phyloP scores from a whole-genome alignment of 2,797 vertebrate species.

The Luscinia megarhynchos region DNA sequence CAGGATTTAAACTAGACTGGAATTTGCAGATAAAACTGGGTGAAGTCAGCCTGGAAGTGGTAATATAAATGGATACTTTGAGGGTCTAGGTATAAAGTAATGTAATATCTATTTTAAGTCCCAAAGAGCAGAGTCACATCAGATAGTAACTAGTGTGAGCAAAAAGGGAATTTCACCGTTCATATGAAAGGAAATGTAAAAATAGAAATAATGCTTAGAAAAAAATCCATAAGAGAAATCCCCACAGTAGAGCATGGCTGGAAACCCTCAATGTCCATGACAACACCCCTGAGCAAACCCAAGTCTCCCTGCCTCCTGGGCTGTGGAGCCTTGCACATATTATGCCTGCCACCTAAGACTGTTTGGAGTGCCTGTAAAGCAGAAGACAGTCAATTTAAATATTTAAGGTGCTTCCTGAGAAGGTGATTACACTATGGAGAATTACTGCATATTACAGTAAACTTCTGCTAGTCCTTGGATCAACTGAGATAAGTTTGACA shows the following conservation, averaged over 20 bases:
- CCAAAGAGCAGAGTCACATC: not conserved
- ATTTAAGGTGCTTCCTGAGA: not conserved
- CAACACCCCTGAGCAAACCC: not conserved
- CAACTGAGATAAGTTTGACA: not conserved
- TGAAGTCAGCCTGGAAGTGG: not conserved
- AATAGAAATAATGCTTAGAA: not conserved
- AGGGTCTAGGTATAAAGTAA: not conserved
- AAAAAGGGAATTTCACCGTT: not conserved
- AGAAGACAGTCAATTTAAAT: not conserved
- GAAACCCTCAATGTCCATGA: not conserved
- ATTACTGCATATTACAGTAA: not conserved
- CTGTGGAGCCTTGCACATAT: not conserved
- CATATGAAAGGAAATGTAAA: not conserved
- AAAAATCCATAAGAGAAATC: not conserved
- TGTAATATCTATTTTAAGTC: not conserved
- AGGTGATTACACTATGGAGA: not conserved
- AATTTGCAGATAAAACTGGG: not conserved
- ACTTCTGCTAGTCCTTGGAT: not conserved
- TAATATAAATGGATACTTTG: not conserved
- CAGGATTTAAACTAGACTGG: not conserved
- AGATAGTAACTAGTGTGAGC: not conserved
- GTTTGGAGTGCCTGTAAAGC: not conserved
- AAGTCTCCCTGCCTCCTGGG: not conserved
- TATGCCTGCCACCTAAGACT: not conserved
- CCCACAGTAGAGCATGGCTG: not conserved